A percentile compares a stretch with the other conserved stretches of the same genome.
Conservation (phyloP, 2,113 vertebrate genomes). For the Tragelaphus imberbis region DNA sequence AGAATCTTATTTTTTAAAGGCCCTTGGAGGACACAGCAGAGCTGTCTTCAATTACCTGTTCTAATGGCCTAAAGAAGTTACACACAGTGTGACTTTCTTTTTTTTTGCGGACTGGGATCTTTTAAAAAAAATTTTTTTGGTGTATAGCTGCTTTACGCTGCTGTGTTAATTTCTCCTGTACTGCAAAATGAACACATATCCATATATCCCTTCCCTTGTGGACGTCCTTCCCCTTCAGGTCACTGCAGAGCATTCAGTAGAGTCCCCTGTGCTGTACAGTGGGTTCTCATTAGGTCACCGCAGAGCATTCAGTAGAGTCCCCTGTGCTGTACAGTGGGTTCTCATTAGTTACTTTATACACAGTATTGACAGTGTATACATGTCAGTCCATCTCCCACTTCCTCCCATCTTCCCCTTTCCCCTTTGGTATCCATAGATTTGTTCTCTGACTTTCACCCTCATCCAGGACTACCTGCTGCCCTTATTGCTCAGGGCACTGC, state of each 20-base stretch:
- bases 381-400: not conserved
- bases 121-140: not conserved
- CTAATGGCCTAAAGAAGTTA: not conserved
- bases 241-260: not conserved
- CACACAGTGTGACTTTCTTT: not conserved
- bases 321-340: accelerated
- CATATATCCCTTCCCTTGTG: not conserved
- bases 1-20: not conserved
- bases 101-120: not conserved
- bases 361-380: not conserved
- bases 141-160: accelerated
- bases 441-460: not conserved
- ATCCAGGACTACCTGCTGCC: not conserved
- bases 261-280: accelerated
- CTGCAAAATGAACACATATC: not conserved
- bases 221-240: not conserved
- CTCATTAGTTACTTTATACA: not conserved
- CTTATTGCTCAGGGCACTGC: not conserved
- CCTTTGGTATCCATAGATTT: not conserved
- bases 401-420: not conserved
- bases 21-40: not conserved
- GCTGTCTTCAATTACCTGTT: not conserved
- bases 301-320: not conserved
- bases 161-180: not conserved
- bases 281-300: not conserved